Base-by-base conservation (phyloP, 35 echinoderm and acorn worm genomes). In the Hemicentrotus pulcherrimus region DNA sequence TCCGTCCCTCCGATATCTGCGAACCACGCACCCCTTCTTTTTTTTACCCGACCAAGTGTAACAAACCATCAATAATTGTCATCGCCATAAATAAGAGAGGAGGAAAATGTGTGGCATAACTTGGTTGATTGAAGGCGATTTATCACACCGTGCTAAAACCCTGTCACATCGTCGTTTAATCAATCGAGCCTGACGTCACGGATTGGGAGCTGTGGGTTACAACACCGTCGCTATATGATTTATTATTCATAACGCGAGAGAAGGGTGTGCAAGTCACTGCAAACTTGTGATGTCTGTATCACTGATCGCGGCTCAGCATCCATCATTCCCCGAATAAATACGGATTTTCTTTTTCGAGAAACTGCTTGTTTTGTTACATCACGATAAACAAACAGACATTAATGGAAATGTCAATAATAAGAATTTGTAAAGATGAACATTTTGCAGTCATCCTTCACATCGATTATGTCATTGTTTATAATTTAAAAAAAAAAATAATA, bases 51-150 rank as follows among this genome's bases (percentile, higher is more conserved):
- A 59, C 65, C 65, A 78, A 78, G 65, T 78, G 65, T 24, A 78
- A 78, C 65, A 78, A 28, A 45, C 88, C 88, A 90, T 90, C 88
- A 90, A 90, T 90, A 90, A 90, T 90, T 90, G 88, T 47, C 32
- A 45, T 90, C 88, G 32, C 88, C 46, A 90, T 90, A 90, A 90
- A 90, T 90, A 90, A 90, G 88, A 47, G 32, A 90, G 88, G 88
- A 90, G 32, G 88, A 19, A 90, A 90, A 90, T 90, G 88, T 47
- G 88, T 41, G 88, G 32, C 32, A 90, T 90, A 90, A 90, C 88
- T 33, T 47, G 88, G 88, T 32, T 90, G 88, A 90, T 90, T 47
- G 88, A 90, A 90, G 88, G 46, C 88, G 88, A 90, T 90, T 90
- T 90, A 90, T 90, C 88, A 90, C 88, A 31, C n/a, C 16, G 88